These are phyloP conservation scores for Platyrinchus mystaceus DNA, from an alignment of 2,797 vertebrate species.

Conservation along the genomic window DNA sequence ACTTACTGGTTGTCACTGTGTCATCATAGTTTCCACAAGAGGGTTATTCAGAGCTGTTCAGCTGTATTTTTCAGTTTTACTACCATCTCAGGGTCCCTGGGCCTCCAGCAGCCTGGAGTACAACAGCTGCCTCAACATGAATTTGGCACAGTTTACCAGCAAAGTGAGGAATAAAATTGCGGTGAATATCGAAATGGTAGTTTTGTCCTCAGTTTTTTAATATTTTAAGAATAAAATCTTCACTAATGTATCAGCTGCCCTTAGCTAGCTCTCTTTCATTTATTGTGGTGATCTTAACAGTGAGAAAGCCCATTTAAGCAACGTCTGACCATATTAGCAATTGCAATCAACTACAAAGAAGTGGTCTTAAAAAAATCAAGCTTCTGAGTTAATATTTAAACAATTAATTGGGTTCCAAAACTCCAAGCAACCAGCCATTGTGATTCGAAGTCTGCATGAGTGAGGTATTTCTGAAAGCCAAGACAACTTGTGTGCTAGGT, in stretches of 20 bases:
- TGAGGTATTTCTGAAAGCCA: not conserved
- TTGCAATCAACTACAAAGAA: not conserved
- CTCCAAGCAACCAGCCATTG: not conserved
- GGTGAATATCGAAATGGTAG: not conserved
- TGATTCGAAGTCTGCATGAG: not conserved
- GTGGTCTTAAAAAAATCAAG: not conserved
- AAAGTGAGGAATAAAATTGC: not conserved
- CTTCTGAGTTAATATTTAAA: not conserved
- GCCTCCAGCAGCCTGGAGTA: constrained; percentile 25
- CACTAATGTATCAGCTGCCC: not conserved
- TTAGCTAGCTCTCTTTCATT: not conserved
- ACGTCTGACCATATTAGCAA: not conserved
- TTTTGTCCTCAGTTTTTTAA: not conserved
- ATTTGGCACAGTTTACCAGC: constrained; percentile 5
- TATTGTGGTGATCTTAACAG: not conserved
- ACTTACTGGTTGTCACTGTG: not conserved
- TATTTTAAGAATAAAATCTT: not conserved
- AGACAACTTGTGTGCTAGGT: not conserved
- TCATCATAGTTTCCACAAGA: constrained; percentile 26
- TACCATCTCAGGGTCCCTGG: not conserved
- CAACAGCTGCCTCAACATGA: constrained; percentile 24
- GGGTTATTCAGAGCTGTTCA: constrained; percentile 31
- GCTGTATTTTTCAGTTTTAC: constrained; percentile 38
- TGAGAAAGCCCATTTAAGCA: not conserved
- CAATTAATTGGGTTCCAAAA: not conserved